Evolutionary conservation across 2,113 vertebrate species (phyloP), one percentile per base, ranked within the genome.

Genomic region (Erythrocercus mccallii): DNA sequence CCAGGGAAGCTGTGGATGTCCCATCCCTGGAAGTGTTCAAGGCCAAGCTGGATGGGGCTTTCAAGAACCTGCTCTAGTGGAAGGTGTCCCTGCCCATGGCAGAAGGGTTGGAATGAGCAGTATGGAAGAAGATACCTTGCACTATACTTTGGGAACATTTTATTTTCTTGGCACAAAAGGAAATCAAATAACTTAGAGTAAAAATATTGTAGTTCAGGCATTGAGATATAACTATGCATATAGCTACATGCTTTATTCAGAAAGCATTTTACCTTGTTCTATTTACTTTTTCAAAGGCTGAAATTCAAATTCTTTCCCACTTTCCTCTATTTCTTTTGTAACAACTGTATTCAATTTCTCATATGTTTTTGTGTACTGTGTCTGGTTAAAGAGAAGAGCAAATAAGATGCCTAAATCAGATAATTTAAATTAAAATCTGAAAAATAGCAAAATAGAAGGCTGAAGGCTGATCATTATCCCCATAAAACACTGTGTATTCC

Each of bases 381-480:
- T 45, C 30, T 91, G 23, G 35, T 51, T 91, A 93, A 82, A 95
- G 15, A 86, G 0, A 25, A 92, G 44, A 65, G 28, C 28, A 82
- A 85, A 4, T 74, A 78, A 51, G 20, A 50, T 72, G 23, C 54
- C 30, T 85, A 78, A 94, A 90, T 65, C 20, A 53, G n/a, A 50
- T n/a, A 25, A 89, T 40, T 89, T 71, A 72, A 79, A 91, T 88
- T 72, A 82, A 79, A 94, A 96, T 57, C 16, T 74, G 73, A 71
- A 95, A 89, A 89, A 0, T 14, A 85, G 61, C 24, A 91, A 92
- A 95, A 79, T 3, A 91, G 62, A 94, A 91, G 18, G 53, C 13
- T 44, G 69, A 73, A 81, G 22, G 24, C 15, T 94, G 70, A 93
- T 68, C 12, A 61, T 69, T 77, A 93, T 82, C 31, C 40, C 31